phyloP scores from a whole-genome alignment of 2,888 invertebrate species.

The Polydrusus pterygomalis region DNA sequence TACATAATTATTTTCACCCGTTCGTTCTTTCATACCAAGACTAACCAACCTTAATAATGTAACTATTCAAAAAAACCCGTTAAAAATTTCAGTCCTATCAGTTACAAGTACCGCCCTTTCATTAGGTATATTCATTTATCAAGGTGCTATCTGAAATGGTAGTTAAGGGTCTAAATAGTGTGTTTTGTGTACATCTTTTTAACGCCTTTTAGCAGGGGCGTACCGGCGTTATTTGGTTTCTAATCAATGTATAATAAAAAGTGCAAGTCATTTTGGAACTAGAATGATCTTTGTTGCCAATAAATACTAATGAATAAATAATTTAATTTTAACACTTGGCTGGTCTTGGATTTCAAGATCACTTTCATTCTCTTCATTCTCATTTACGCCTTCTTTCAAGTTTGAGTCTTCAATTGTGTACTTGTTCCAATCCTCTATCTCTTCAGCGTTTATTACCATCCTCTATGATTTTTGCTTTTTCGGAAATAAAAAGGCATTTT shows the following conservation, averaged over 20 bases:
- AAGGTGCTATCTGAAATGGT: constrained; percentile 4
- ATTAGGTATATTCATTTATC: constrained; percentile 9
- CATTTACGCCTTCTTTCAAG: too few species aligned
- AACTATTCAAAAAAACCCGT: neutral
- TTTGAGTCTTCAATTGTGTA: too few species aligned
- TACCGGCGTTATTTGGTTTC: neutral
- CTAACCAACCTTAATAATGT: neutral
- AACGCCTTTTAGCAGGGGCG: constrained; percentile 9
- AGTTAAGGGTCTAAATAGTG: constrained; percentile 17
- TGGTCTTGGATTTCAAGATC: too few species aligned
- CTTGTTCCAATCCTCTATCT: too few species aligned
- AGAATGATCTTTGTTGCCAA: neutral
- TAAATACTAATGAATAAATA: constrained; percentile 5
- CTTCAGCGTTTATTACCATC: too few species aligned
- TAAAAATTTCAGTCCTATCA: neutral
- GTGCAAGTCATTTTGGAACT: neutral
- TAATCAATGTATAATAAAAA: neutral
- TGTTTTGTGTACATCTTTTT: constrained; percentile 14
- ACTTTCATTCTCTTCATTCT: too few species aligned
- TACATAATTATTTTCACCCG: neutral
- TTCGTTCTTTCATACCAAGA: too few species aligned
- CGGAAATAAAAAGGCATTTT: too few species aligned
- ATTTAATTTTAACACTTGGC: too few species aligned
- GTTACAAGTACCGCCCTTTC: constrained; percentile 1
- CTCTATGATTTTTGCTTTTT: too few species aligned